Conservation (phyloP, 64 coral and sea anemone genomes). For the Orbicella faveolata region DNA sequence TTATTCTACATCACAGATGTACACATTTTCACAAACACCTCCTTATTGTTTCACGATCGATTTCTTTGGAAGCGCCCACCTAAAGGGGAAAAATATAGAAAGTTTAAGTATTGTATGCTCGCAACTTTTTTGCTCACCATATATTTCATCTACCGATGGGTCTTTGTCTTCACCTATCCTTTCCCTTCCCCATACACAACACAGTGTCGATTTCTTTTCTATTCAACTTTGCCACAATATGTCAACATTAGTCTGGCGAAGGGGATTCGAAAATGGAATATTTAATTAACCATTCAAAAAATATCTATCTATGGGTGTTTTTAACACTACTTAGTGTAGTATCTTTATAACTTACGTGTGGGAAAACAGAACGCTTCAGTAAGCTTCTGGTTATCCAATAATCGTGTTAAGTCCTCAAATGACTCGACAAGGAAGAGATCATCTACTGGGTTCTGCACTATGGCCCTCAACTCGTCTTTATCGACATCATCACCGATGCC, state of each 20-base stretch:
- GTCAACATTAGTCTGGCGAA: no score
- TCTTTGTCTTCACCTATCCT: no score
- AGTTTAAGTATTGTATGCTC: background rate
- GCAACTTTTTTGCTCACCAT: no score
- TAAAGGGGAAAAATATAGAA: background rate
- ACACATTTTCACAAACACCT: background rate
- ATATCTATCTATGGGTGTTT: no score
- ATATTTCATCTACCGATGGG: no score
- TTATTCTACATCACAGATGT: background rate
- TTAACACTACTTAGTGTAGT: background rate
- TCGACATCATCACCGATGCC: conserved; percentile 65
- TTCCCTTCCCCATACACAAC: no score
- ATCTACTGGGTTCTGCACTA: conserved; percentile 26
- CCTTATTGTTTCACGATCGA: background rate
- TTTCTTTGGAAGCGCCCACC: background rate
- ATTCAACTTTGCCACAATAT: no score
- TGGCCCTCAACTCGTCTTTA: conserved; percentile 9
- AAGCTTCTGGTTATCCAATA: conserved; percentile 18
- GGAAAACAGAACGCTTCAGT: background rate
- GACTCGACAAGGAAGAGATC: conserved; percentile 54
- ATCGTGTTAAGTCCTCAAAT: conserved; percentile 47
- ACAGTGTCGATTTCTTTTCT: no score
- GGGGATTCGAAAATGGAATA: no score
- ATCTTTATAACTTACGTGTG: background rate
- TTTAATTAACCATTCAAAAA: no score